Evolutionary conservation across 2,888 invertebrate species (phyloP).

Genomic region (Cynaeus angustus): DNA sequence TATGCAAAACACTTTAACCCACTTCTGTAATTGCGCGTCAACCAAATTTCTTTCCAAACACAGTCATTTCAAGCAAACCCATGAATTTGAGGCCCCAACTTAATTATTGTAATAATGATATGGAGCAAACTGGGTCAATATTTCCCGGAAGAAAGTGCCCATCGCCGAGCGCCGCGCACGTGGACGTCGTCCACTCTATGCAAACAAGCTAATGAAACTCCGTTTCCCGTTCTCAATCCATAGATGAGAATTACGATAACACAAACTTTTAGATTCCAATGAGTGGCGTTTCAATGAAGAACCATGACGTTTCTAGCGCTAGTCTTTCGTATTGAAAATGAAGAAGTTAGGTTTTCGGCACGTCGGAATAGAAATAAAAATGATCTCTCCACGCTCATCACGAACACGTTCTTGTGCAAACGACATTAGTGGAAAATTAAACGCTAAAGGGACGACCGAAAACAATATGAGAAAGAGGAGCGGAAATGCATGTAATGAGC

Average conservation of each 20-base stretch:
- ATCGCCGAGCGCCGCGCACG: too few relatives aligned
- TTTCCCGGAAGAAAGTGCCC: too few relatives aligned
- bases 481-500: conserved; percentile 64
- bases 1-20: conserved; percentile 18
- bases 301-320: conserved; percentile 55
- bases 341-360: conserved; percentile 5
- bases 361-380: not conserved
- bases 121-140: too few relatives aligned
- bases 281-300: conserved; percentile 58
- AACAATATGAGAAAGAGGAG: conserved; percentile 64
- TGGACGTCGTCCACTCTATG: too few relatives aligned
- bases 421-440: conserved; percentile 59
- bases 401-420: conserved; percentile 25
- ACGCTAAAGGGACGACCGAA: conserved; percentile 61
- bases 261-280: conserved; percentile 38
- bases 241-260: conserved; percentile 9
- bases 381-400: not conserved
- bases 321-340: conserved; percentile 25
- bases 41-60: too few relatives aligned
- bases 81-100: too few relatives aligned
- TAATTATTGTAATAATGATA: too few relatives aligned
- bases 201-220: too few relatives aligned
- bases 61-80: too few relatives aligned
- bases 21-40: too few relatives aligned
- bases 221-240: too few relatives aligned